Base-by-base conservation (phyloP, 2,888 invertebrate species). In the Cryptosula pallasiana region DNA sequence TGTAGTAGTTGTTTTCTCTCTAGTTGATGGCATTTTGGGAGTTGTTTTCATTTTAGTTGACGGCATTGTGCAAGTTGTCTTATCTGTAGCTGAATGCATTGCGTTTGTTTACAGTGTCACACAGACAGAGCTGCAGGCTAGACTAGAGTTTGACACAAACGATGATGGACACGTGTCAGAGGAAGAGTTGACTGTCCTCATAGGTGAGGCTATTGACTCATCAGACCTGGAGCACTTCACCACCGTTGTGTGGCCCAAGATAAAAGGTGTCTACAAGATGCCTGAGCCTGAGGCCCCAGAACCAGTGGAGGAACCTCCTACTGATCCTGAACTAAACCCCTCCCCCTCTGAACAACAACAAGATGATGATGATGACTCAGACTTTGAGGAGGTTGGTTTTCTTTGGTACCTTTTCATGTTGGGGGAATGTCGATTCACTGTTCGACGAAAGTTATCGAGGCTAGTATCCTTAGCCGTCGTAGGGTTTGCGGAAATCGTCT, bases 101-200 rank as follows among this genome's bases (percentile, higher is more conserved):
- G n/a, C n/a, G n/a, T n/a, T n/a, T n/a, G n/a, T n/a, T 78, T 79
- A 1, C 69, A 88, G 90, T 57, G 83, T 95, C 91, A 86, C 85
- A 45, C 71, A 81, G 35, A 80, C 81, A 29, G 88, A 88, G 77
- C 77, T 88, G 35, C 81, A 90, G 85, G 87, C 89, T 0, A 89
- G 90, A 73, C 87, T 88, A 79, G 90, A 89, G 69, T 93, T 98
- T 86, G 98, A 98, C 86, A 91, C 90, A 78, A 91, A 98, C 85
- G 90, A 90, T 74, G 91, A 96, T 87, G 96, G 95, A 9, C 89
- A 89, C 78, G 93, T 98, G 23, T 90, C 91, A 73, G 90, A 90
- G 32, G 95, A 95, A 73, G 97, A 98, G 87, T 91, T 93, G 0
- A 89, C 83, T 85, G 86, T 87, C 79, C 45, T 54, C 13, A 3